Conservation (phyloP, 2,797 vertebrate species). For the Morelia viridis region DNA sequence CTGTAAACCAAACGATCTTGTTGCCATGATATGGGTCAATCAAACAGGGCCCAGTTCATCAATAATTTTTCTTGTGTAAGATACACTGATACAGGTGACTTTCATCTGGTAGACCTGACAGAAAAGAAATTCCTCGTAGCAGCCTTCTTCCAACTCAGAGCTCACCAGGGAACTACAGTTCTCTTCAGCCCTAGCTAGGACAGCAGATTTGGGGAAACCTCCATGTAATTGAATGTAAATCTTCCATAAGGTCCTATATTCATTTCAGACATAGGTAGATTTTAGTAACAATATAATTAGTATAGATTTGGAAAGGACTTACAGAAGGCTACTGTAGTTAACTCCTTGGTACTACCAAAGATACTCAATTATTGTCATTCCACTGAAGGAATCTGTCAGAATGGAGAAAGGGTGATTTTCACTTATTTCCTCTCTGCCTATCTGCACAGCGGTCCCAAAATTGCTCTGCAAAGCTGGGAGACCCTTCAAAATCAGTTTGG, state of each 20-base stretch:
- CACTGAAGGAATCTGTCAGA: not conserved
- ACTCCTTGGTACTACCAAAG: not conserved
- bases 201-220: not conserved
- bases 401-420: not conserved
- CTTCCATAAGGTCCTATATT: not conserved
- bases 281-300: conserved; percentile 4
- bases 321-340: not conserved
- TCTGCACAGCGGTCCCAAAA: not conserved
- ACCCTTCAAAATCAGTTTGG: not conserved
- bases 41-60: not conserved
- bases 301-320: not conserved
- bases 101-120: not conserved
- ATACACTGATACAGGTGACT: not conserved
- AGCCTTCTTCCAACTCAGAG: not conserved
- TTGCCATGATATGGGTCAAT: conserved; percentile 41
- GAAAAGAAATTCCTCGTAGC: not conserved
- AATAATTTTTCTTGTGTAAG: not conserved
- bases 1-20: not conserved
- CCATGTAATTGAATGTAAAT: conserved; percentile 38
- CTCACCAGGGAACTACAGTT: not conserved
- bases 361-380: not conserved
- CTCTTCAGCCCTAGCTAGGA: not conserved
- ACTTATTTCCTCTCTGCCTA: not conserved
- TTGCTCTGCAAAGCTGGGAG: not conserved
- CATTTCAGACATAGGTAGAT: not conserved